Base-by-base conservation (phyloP, 2,888 invertebrate species). In the Drosophila yooni region DNA sequence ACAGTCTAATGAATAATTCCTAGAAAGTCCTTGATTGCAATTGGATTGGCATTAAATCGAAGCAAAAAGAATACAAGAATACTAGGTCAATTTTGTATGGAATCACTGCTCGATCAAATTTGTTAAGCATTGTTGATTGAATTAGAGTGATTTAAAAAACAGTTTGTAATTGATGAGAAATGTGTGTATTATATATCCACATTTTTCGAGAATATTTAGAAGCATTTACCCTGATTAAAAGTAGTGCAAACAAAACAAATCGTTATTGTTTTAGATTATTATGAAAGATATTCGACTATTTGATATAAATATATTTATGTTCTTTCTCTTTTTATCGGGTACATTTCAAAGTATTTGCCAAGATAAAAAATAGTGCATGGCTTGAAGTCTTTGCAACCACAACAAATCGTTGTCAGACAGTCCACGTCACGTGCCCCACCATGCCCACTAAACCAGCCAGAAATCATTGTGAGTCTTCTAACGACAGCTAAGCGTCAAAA, bases 401-500 rank as follows among this genome's bases (percentile, higher is more conserved):
- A 66, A 61, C 52, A 66, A 61, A 53, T 57, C 60, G 74, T 66
- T 73, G 60, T 74, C 61, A 40, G 58, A 36, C 33, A 53, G 63
- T 52, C 52, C 48, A 21, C 5, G 29, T 11, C 21, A 18, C 36
- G 43, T 38, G 27, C 21, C 15, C 33, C 21, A 18, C 21, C 40
- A 18, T 13, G 10, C 25, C 13, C 25, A 4, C 29, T 4, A 18
- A 29, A 25, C 11, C 5, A 8, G 1, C 33, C 40, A n/a, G 7
- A 58, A 40, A 36, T 25, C 38, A 21, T 25, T 48, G 53, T 15
- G 48, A 48, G 74, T 46, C 68, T 65, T 65, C 50, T 53, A 52
- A 57, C 72, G 90, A 85, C 89, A 90, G 71, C 81, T 83, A 83
- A 85, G 90, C 89, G 81, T 90, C 90, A 88, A 88, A 79, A 70